A percentile compares a stretch with the other conserved stretches of the same genome.
Conservation (phyloP, 1,140 invertebrate genomes). For the Scaptomyza pallida region DNA sequence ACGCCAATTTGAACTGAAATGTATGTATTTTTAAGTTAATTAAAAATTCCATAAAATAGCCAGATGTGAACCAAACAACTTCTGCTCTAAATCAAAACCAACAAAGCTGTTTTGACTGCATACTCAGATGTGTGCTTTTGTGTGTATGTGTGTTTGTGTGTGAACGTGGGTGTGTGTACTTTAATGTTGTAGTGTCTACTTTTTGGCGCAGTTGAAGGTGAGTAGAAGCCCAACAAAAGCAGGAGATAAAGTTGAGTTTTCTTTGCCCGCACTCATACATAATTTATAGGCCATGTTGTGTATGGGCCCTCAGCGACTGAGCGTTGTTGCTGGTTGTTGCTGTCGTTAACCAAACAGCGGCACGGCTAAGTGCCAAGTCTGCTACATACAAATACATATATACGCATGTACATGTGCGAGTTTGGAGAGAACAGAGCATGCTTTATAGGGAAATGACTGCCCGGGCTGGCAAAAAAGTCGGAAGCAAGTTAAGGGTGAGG, state of each 20-base stretch:
- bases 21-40: conserved; percentile 53
- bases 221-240: background rate
- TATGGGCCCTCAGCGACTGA: conserved; percentile 39
- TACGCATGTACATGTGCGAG: background rate
- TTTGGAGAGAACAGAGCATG: conserved; percentile 6
- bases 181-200: conserved; percentile 51
- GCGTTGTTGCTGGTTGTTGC: conserved; percentile 36
- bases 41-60: conserved; percentile 72
- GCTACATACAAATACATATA: background rate
- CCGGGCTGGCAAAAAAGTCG: conserved; percentile 23
- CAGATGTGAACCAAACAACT: conserved; percentile 34
- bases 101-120: conserved; percentile 29
- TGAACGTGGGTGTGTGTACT: conserved; percentile 37
- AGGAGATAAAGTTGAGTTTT: conserved; percentile 21
- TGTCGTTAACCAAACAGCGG: conserved; percentile 70
- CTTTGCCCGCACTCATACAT: conserved; percentile 62
- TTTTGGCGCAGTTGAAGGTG: conserved; percentile 50
- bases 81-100: conserved; percentile 42
- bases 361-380: conserved; percentile 60
- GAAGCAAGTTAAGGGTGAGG: conserved; percentile 59
- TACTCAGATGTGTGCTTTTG: conserved; percentile 5
- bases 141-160: conserved; percentile 4
- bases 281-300: conserved; percentile 63
- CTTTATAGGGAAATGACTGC: background rate
- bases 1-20: conserved; percentile 16